Conservation (phyloP, 2,888 invertebrate genomes). For the Steromphala cineraria region DNA sequence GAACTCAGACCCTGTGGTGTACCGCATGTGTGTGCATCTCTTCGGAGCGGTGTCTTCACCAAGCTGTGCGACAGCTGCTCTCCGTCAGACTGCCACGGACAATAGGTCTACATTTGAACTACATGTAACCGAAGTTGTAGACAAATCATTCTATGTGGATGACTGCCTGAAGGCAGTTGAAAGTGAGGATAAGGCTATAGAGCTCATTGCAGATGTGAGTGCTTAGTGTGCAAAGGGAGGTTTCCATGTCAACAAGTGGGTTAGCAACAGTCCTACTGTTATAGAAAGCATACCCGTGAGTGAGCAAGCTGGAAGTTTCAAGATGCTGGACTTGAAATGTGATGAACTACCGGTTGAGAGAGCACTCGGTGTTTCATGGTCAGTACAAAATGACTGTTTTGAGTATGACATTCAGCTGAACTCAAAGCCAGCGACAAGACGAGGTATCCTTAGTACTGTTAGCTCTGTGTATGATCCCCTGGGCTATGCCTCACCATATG, state of each 20-base stretch:
- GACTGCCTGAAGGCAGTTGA: conserved; percentile 8
- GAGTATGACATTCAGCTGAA: not conserved
- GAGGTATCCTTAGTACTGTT: not conserved
- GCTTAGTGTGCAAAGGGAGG: not conserved
- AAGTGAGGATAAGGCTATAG: not conserved
- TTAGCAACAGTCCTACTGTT: not conserved
- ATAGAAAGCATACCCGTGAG: not conserved
- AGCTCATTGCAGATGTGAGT: not conserved
- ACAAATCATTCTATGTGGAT: not conserved
- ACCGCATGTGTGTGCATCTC: not conserved
- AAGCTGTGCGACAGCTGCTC: not conserved
- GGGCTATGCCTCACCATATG: not conserved
- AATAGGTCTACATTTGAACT: not conserved
- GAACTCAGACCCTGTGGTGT: not conserved
- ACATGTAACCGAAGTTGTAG: not conserved
- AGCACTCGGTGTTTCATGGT: not conserved
- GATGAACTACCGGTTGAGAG: conserved; percentile 6
- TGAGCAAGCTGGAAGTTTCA: not conserved
- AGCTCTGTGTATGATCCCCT: not conserved
- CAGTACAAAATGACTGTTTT: not conserved
- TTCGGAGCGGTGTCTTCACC: no score
- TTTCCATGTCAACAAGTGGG: not conserved
- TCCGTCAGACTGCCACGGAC: not conserved
- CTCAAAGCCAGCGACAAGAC: not conserved
- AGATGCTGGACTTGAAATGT: not conserved